Evolutionary conservation across 1,140 invertebrate genomes (phyloP).

Genomic region (Protaetia brevitarsis): DNA sequence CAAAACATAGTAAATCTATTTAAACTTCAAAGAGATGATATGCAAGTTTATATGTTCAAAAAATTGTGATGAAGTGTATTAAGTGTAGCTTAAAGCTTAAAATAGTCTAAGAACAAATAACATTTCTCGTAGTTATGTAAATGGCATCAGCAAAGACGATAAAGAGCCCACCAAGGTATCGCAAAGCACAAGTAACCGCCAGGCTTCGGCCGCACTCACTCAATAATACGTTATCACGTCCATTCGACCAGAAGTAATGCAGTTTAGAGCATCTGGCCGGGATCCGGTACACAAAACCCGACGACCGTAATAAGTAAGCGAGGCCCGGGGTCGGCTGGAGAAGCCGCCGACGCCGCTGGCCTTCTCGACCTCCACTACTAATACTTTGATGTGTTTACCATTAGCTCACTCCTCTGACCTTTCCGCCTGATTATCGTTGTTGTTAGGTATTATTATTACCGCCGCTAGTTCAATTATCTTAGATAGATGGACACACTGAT

Average conservation of each 20-base stretch:
- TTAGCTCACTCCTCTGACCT: slow-evolving; percentile 19
- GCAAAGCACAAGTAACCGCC: slow-evolving; percentile 36
- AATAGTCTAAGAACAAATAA: too few species aligned
- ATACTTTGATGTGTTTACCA: slow-evolving; percentile 31
- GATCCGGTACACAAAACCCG: not conserved
- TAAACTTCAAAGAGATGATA: too few species aligned
- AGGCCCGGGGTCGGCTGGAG: not conserved
- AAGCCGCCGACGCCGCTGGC: not conserved
- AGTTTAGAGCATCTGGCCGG: slow-evolving; percentile 32
- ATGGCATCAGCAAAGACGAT: too few species aligned
- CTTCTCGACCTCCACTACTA: slow-evolving; percentile 20
- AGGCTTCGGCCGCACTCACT: slow-evolving; percentile 42
- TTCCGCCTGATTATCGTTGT: slow-evolving; percentile 29
- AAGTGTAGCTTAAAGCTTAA: too few species aligned
- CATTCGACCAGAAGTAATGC: slow-evolving; percentile 43
- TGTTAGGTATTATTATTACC: slow-evolving; percentile 15
- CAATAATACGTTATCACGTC: slow-evolving; percentile 46
- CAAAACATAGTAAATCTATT: too few species aligned
- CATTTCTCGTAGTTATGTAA: too few species aligned
- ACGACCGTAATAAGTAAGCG: slow-evolving; percentile 21
- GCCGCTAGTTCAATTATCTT: slow-evolving; percentile 5
- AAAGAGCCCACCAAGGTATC: too few species aligned
- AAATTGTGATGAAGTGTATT: too few species aligned
- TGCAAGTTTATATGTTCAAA: too few species aligned
- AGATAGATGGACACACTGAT: not conserved